phyloP scores from a whole-genome alignment of 2,113 vertebrate species.

The Eretmochelys imbricata region DNA sequence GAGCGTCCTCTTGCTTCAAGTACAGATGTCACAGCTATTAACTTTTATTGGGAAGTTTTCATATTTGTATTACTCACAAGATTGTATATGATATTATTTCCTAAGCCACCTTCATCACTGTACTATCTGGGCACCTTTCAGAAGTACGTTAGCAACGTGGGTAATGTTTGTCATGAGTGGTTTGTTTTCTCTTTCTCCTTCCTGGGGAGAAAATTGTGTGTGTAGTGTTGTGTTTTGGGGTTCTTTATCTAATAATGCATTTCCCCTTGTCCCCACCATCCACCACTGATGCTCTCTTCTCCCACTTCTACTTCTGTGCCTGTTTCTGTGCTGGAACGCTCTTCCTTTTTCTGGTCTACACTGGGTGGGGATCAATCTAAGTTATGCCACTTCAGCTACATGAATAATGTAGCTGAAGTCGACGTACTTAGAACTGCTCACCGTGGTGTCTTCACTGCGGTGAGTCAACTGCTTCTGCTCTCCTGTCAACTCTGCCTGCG shows the following conservation, averaged over 20 bases:
- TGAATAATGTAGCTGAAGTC: no score
- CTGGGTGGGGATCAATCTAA: no score
- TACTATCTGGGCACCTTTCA: neutral
- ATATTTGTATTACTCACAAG: neutral
- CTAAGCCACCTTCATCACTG: neutral
- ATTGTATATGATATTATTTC: neutral
- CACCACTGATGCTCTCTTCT: neutral
- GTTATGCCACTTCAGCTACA: neutral
- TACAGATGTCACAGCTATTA: neutral
- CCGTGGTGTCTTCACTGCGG: no score
- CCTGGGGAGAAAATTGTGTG: neutral
- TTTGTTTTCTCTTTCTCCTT: neutral
- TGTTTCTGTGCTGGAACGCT: neutral
- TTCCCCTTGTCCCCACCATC: neutral
- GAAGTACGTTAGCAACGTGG: neutral
- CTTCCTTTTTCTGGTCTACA: neutral
- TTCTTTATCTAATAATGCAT: neutral
- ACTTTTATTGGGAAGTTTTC: neutral
- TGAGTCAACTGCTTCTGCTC: no score
- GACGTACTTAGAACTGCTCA: no score
- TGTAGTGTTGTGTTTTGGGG: neutral
- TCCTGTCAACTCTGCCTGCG: no score
- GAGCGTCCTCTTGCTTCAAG: fast-evolving
- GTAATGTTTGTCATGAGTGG: fast-evolving
- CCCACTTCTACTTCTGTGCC: neutral